Conservation (phyloP, 2,113 vertebrate species). For the Numida meleagris region DNA sequence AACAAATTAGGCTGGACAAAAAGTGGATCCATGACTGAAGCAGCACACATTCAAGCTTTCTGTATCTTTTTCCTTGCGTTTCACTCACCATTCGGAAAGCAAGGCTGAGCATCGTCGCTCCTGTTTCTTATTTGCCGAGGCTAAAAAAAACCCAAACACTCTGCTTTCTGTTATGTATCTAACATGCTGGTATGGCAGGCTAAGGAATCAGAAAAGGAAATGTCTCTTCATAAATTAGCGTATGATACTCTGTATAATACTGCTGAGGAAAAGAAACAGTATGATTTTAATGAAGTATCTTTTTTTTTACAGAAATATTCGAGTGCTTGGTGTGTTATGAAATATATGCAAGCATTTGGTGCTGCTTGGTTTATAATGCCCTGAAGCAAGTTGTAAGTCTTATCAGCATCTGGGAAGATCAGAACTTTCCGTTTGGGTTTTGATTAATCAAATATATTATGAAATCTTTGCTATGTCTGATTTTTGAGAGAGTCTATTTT, state of each 20-base stretch:
- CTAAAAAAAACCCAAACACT: background rate
- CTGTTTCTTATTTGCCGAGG: background rate
- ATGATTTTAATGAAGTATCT: background rate
- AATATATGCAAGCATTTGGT: slow-evolving; percentile 51
- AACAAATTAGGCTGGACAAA: background rate
- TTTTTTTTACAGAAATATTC: background rate
- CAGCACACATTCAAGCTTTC: background rate
- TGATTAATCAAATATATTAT: slow-evolving; percentile 69
- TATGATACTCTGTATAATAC: background rate
- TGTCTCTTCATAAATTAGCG: background rate
- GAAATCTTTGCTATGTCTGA: slow-evolving; percentile 47
- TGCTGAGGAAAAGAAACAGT: background rate
- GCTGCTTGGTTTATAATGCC: slow-evolving; percentile 34
- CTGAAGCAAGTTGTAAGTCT: slow-evolving; percentile 42
- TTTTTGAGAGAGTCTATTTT: slow-evolving; percentile 56
- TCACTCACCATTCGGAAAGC: background rate
- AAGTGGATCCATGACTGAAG: background rate
- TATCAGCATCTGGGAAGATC: slow-evolving; percentile 58
- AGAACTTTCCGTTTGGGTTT: slow-evolving; percentile 35
- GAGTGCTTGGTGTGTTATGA: background rate
- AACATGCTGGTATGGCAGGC: background rate
- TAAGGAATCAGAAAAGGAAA: background rate
- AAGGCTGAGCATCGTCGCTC: background rate
- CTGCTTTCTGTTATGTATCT: background rate
- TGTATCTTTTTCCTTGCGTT: background rate